These are phyloP conservation scores for Lasioglossum albipes DNA, from an alignment of 1,140 invertebrate genomes.

Conservation along the genomic window DNA sequence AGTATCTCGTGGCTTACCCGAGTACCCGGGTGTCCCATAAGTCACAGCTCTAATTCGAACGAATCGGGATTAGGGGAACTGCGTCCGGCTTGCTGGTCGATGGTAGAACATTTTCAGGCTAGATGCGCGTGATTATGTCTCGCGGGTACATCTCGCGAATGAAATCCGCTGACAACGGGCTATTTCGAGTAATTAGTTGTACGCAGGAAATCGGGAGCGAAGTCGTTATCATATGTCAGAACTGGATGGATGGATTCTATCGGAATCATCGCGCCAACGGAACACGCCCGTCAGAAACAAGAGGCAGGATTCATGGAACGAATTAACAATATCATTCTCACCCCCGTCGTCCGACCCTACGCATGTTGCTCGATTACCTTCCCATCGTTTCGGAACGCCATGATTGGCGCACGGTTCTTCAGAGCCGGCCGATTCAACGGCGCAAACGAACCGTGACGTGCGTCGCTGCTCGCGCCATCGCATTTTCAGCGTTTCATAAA, in stretches of 20 bases:
- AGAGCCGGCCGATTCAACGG: neutral
- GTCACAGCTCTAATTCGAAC: too few species aligned
- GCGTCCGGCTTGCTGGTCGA: too few species aligned
- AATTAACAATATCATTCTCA: constrained; percentile 30
- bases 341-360: neutral
- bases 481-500: neutral
- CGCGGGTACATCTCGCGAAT: neutral
- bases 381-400: neutral
- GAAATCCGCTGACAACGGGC: constrained; percentile 5
- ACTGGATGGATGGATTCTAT: neutral
- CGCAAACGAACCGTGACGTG: neutral
- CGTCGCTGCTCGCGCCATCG: neutral
- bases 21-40: too few species aligned
- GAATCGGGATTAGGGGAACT: too few species aligned
- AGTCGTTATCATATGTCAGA: constrained; percentile 30
- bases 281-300: constrained; percentile 34
- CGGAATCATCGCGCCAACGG: constrained; percentile 2
- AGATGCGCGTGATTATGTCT: too few species aligned
- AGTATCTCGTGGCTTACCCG: too few species aligned
- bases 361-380: neutral
- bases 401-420: neutral
- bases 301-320: constrained; percentile 7
- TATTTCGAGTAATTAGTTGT: constrained; percentile 14
- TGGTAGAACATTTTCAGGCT: too few species aligned
- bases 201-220: constrained; percentile 18